These are phyloP conservation scores for Musca vetustissima DNA, from an alignment of 1,140 invertebrate genomes.

Conservation along the genomic window DNA sequence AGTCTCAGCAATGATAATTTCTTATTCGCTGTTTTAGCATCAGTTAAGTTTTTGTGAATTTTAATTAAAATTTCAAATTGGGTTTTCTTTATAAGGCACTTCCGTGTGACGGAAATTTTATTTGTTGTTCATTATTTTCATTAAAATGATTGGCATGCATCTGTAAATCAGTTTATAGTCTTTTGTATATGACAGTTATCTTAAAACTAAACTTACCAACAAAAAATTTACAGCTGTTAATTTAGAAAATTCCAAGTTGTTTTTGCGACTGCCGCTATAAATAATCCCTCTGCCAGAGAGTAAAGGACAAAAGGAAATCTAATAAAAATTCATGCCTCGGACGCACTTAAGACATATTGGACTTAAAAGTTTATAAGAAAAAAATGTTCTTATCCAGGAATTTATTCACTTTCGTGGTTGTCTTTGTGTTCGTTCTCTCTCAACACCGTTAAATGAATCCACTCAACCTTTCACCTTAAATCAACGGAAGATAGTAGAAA, in stretches of 20 bases:
- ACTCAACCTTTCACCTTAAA: no score
- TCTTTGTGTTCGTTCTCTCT: no score
- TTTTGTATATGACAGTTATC: neutral
- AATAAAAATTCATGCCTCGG: no score
- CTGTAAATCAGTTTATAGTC: neutral
- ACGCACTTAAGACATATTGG: no score
- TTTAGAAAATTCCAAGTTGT: no score
- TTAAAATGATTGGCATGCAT: neutral
- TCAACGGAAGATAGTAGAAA: neutral
- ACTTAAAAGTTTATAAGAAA: neutral
- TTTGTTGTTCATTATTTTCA: slow-evolving; percentile 11
- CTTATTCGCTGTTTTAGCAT: neutral
- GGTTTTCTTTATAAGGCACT: slow-evolving; percentile 44
- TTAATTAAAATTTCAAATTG: slow-evolving; percentile 1
- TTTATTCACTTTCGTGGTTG: no score
- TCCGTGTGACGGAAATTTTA: slow-evolving; percentile 56
- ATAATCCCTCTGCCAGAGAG: no score
- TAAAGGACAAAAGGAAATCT: no score
- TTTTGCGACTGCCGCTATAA: no score
- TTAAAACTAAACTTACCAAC: neutral
- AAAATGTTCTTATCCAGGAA: neutral
- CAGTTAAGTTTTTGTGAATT: neutral
- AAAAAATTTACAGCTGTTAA: no score
- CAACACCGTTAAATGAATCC: no score
- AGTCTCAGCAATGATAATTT: neutral